phyloP scores from a whole-genome alignment of 2,888 invertebrate species.

The Nineta flava region DNA sequence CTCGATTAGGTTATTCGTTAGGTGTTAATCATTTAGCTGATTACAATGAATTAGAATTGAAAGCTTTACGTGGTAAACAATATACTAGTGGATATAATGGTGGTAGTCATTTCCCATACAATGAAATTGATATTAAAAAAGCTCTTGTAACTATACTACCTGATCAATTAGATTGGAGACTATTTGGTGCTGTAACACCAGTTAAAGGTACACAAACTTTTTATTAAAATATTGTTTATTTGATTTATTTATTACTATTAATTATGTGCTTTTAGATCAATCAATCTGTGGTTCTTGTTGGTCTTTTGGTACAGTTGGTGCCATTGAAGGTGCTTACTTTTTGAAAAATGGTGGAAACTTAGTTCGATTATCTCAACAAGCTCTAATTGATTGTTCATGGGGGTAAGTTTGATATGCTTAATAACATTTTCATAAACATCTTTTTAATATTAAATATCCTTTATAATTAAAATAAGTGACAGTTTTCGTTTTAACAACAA shows the following conservation, averaged over 20 bases:
- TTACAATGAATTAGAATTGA: constrained; percentile 58
- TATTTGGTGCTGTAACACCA: constrained; percentile 84
- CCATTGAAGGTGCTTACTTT: constrained; percentile 84
- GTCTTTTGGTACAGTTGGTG: constrained; percentile 90
- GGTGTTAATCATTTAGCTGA: constrained; percentile 82
- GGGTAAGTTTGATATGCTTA: constrained; percentile 33
- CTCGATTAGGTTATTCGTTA: constrained; percentile 52
- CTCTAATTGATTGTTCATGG: constrained; percentile 92
- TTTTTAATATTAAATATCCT: neutral
- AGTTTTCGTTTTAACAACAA: too few species aligned
- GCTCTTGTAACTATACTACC: constrained; percentile 42
- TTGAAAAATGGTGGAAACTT: constrained; percentile 65
- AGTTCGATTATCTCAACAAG: constrained; percentile 79
- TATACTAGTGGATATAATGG: constrained; percentile 51
- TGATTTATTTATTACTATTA: neutral
- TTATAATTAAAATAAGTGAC: neutral
- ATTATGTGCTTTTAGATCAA: constrained; percentile 50
- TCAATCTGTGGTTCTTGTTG: constrained; percentile 95
- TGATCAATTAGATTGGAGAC: constrained; percentile 72
- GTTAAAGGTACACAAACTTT: constrained; percentile 55
- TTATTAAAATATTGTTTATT: neutral
- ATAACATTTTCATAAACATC: neutral
- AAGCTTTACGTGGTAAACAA: constrained; percentile 52
- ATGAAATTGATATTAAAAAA: constrained; percentile 28
- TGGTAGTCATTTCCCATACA: constrained; percentile 67